These are phyloP conservation scores for Papilio helenus DNA, from an alignment of 1,140 invertebrate genomes.

Conservation along the genomic window DNA sequence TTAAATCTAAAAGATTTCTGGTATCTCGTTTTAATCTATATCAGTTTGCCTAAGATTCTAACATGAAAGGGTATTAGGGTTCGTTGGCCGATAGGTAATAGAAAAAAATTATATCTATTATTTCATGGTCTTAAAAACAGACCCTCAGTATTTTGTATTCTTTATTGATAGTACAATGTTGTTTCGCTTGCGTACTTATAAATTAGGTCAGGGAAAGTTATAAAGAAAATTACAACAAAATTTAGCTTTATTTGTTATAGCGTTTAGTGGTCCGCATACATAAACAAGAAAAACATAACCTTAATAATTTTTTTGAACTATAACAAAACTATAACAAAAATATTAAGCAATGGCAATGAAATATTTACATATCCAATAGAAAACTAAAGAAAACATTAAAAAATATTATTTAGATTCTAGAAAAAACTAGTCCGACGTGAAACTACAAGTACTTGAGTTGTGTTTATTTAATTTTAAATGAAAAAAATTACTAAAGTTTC, in stretches of 20 bases:
- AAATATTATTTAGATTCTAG: neutral
- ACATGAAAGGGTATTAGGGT: neutral
- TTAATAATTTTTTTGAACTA: neutral
- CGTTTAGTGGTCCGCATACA: constrained; percentile 38
- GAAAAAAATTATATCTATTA: neutral
- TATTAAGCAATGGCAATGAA: neutral
- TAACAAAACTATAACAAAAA: neutral
- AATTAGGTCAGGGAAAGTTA: neutral
- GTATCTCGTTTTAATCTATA: neutral
- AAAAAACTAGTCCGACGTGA: neutral
- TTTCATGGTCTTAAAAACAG: neutral
- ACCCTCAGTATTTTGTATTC: neutral
- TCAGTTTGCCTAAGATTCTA: neutral
- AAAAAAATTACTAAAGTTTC: neutral
- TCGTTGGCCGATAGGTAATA: neutral
- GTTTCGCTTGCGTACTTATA: neutral
- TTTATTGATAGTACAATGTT: neutral
- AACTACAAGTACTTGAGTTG: neutral
- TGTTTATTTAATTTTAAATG: neutral
- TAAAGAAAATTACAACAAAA: constrained; percentile 20
- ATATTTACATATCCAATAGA: neutral
- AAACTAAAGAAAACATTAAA: neutral
- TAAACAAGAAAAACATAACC: constrained; percentile 2
- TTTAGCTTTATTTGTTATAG: constrained; percentile 33
- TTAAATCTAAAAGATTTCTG: neutral